A percentile compares a stretch with the other conserved stretches of the same genome.
These are phyloP conservation scores for Troilus luridus DNA, from an alignment of 2,888 invertebrate species.

Conservation along the genomic window DNA sequence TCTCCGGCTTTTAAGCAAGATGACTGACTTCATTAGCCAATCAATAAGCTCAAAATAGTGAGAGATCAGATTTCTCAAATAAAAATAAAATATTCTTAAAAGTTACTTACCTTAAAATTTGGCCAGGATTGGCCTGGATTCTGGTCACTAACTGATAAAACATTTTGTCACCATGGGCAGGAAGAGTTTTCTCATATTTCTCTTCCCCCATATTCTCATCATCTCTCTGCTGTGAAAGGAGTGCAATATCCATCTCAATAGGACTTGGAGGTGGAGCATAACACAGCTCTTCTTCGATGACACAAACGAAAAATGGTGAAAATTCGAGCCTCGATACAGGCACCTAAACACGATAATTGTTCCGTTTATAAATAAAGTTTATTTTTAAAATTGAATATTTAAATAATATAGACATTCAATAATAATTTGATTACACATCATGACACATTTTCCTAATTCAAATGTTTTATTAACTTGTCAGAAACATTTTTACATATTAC, in stretches of 20 bases:
- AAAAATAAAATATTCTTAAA: not conserved
- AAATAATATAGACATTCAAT: too few relatives aligned
- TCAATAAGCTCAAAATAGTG: too few relatives aligned
- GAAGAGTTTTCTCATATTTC: conserved; percentile 83
- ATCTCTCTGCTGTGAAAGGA: conserved; percentile 75
- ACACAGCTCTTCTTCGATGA: conserved; percentile 73
- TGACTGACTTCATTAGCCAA: too few relatives aligned
- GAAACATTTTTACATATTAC: too few relatives aligned
- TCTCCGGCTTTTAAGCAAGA: too few relatives aligned
- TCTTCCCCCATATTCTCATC: conserved; percentile 70
- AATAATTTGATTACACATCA: too few relatives aligned
- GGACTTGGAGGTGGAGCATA: conserved; percentile 68
- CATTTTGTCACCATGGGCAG: conserved; percentile 86
- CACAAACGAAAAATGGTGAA: conserved; percentile 74
- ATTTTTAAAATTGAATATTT: too few relatives aligned
- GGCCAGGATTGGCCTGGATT: conserved; percentile 83
- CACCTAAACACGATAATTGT: conserved; percentile 59
- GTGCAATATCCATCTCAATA: conserved; percentile 72
- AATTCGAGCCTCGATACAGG: conserved; percentile 69
- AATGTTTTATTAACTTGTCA: too few relatives aligned
- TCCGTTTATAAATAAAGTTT: not conserved
- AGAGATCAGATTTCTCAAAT: too few relatives aligned
- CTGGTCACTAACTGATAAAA: conserved; percentile 85
- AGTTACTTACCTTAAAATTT: conserved; percentile 80
- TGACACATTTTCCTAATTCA: too few relatives aligned